Base-by-base conservation (phyloP, 2,797 vertebrate species). In the Chelidonichthys spinosus region DNA sequence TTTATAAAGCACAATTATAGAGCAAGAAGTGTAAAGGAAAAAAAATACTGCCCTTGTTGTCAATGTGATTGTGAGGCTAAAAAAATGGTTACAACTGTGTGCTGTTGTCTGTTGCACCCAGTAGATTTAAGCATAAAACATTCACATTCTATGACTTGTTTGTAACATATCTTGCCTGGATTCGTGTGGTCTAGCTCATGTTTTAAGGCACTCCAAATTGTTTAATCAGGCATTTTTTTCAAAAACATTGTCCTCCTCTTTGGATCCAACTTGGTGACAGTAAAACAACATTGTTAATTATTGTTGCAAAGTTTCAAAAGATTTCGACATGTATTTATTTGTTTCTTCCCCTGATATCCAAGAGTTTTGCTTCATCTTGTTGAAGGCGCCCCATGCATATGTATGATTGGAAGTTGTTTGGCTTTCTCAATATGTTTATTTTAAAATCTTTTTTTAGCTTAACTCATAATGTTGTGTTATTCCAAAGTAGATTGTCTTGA, bases 401-500 rank as follows among this genome's bases (percentile, higher is more conserved):
- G 90, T 87, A 93, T 94, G 89, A 74, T 77, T 79, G 79, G 80
- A 85, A 90, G 92, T 89, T 94, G 89, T 94, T 94, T 95, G 90
- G 85, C 80, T 92, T 90, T 92, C 81, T 84, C 86, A 86, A 85
- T 93, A 91, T 92, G 91, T 93, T 95, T 94, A 93, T 94, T 93
- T 94, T 92, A 82, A 89, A 92, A 90, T 92, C 76, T 91, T 92
- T 93, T 93, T 94, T 90, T 86, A 93, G 91, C 82, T 91, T 89
- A 90, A 91, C 91, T 93, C 91, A 86, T 90, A 91, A 91, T 93
- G 91, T 93, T 92, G 82, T 93, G 91, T 91, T 93, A 86, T 90
- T 94, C 89, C 83, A 64, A 88, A 90, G 90, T 86, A 92, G 93
- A 94, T 93, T 93, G 92, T 94, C 90, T 94, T 94, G 92, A 94